These are phyloP conservation scores for Caenorhabditis parvicauda DNA, from an alignment of 2,888 invertebrate genomes.

Conservation along the genomic window DNA sequence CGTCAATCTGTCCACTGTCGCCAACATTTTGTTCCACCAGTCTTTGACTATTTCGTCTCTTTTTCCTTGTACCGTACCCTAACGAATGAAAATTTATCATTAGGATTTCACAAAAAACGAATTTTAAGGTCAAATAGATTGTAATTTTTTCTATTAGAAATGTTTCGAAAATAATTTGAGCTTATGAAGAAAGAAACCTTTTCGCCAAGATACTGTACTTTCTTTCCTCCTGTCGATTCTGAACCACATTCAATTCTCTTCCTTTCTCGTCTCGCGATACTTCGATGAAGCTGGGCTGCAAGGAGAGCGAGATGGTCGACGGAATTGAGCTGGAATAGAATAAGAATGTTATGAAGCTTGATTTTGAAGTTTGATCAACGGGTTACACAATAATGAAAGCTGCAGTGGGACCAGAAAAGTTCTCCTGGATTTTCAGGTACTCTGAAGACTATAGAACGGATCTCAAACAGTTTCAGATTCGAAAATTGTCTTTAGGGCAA, in stretches of 20 bases:
- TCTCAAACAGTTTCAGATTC: too few relatives aligned
- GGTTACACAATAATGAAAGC: too few relatives aligned
- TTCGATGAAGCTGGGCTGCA: slow-evolving; percentile 21
- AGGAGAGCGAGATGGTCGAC: slow-evolving; percentile 16
- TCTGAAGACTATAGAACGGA: too few relatives aligned
- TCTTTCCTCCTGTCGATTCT: slow-evolving; percentile 4
- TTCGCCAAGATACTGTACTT: slow-evolving; percentile 19
- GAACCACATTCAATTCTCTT: slow-evolving; percentile 3
- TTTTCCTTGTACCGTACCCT: slow-evolving; percentile 19
- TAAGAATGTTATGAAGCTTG: too few relatives aligned
- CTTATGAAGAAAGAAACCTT: slow-evolving; percentile 9
- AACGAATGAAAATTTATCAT: background rate
- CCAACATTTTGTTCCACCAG: slow-evolving; percentile 41
- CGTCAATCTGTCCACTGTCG: slow-evolving; percentile 21
- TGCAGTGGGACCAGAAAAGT: too few relatives aligned
- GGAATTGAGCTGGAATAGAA: slow-evolving; percentile 2
- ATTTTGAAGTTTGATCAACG: too few relatives aligned
- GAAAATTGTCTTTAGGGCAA: too few relatives aligned
- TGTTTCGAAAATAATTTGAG: too few relatives aligned
- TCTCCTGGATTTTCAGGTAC: too few relatives aligned
- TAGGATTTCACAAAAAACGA: background rate
- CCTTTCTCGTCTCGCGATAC: slow-evolving; percentile 20
- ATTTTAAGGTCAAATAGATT: too few relatives aligned
- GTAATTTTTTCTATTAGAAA: background rate
- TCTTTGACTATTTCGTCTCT: slow-evolving; percentile 22